Evolutionary conservation across 2,113 vertebrate species (phyloP).

Genomic region (Aix galericulata): DNA sequence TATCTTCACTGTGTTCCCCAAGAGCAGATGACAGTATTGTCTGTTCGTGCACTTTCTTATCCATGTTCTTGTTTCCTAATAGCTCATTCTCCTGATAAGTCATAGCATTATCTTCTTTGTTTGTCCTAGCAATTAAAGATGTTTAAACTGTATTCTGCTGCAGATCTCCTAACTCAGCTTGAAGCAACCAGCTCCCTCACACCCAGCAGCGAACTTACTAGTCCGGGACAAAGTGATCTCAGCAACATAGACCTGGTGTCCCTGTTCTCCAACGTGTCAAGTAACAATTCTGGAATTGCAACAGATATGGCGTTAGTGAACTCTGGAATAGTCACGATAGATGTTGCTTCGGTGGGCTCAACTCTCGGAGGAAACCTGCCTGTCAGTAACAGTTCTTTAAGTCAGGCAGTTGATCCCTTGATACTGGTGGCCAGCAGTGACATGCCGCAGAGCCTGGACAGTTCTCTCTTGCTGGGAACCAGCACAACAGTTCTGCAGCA

Average conservation of each 20-base stretch:
- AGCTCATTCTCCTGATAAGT: background rate
- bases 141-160: background rate
- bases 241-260: slow-evolving; percentile 89
- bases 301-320: slow-evolving; percentile 87
- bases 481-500: slow-evolving; percentile 84
- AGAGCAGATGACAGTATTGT: no score
- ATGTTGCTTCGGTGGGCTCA: slow-evolving; percentile 84
- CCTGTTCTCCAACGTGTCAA: slow-evolving; percentile 86
- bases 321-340: slow-evolving; percentile 91
- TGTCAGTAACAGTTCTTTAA: slow-evolving; percentile 68
- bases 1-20: background rate
- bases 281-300: slow-evolving; percentile 72
- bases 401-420: slow-evolving; percentile 87
- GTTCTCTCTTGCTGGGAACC: slow-evolving; percentile 78
- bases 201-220: slow-evolving; percentile 89
- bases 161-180: slow-evolving; percentile 89
- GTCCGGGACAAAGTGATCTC: slow-evolving; percentile 84
- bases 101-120: background rate
- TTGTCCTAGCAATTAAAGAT: background rate
- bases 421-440: slow-evolving; percentile 84
- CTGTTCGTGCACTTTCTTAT: background rate
- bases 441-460: slow-evolving; percentile 83
- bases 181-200: slow-evolving; percentile 87
- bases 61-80: background rate
- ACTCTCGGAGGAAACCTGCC: slow-evolving; percentile 77